Evolutionary conservation across 2,888 invertebrate genomes (phyloP).

Genomic region (Hanleya hanleyi): DNA sequence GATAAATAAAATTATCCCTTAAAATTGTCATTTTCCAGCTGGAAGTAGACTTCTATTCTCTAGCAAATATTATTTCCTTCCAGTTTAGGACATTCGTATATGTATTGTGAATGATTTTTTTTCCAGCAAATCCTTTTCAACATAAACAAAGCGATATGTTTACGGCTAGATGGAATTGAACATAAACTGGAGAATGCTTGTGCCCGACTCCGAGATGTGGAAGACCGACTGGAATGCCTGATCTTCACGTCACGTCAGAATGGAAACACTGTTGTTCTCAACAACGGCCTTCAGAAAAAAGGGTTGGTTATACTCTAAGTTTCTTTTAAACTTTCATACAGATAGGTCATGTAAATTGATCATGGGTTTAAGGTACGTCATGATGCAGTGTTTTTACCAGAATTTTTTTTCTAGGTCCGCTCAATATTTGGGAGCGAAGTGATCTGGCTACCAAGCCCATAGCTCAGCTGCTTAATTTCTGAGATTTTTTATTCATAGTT

Average conservation of each 20-base stretch:
- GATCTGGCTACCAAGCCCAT: too few relatives aligned
- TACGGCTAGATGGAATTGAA: constrained; percentile 68
- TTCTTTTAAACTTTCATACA: neutral
- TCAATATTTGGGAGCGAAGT: too few relatives aligned
- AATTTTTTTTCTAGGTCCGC: too few relatives aligned
- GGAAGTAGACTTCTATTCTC: too few relatives aligned
- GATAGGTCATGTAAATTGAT: neutral
- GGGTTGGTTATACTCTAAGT: neutral
- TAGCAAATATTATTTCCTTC: too few relatives aligned
- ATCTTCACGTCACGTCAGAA: constrained; percentile 34
- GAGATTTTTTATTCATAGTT: too few relatives aligned
- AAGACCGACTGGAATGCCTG: constrained; percentile 57
- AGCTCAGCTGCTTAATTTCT: too few relatives aligned
- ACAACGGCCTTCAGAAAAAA: constrained; percentile 20
- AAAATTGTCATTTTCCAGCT: too few relatives aligned
- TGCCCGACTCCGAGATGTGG: constrained; percentile 55
- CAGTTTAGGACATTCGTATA: neutral
- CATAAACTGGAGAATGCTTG: constrained; percentile 57
- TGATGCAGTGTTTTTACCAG: too few relatives aligned
- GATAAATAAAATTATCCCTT: too few relatives aligned
- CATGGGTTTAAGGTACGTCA: too few relatives aligned
- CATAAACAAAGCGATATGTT: constrained; percentile 70
- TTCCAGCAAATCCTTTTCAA: constrained; percentile 70
- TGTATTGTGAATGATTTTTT: neutral
- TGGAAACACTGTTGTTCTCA: constrained; percentile 6